phyloP scores from a whole-genome alignment of 2,888 invertebrate genomes.

The Pediacus dermestoides region DNA sequence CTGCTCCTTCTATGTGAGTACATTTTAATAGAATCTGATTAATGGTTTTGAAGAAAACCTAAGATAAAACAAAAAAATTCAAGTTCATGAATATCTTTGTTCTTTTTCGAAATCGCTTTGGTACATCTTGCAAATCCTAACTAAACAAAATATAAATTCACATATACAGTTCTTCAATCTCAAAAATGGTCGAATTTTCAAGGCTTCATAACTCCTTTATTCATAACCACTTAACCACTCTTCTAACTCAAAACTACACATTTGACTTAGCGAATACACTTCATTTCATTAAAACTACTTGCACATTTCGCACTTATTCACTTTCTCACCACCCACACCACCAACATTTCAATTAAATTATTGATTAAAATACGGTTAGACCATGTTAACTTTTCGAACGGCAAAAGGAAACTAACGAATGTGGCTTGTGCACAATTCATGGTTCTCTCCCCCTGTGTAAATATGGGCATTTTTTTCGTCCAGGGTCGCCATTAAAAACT shows the following conservation, averaged over 20 bases:
- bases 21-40: too few species aligned
- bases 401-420: conserved; percentile 43
- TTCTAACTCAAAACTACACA: neutral
- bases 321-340: neutral
- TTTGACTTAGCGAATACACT: neutral
- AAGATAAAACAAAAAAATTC: too few species aligned
- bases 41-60: too few species aligned
- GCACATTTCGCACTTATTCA: neutral
- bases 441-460: conserved; percentile 41
- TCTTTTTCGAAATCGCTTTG: too few species aligned
- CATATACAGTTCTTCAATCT: too few species aligned
- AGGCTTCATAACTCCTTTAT: too few species aligned
- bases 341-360: conserved; percentile 8
- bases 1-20: too few species aligned
- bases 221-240: too few species aligned
- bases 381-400: conserved; percentile 38
- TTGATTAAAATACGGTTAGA: conserved; percentile 9
- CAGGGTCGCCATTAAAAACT: conserved; percentile 50
- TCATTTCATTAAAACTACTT: neutral
- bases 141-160: too few species aligned
- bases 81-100: too few species aligned
- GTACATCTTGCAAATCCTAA: too few species aligned
- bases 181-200: too few species aligned
- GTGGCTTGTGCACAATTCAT: conserved; percentile 32
- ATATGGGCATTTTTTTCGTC: conserved; percentile 37